Evolutionary conservation across 2,888 invertebrate genomes (phyloP).

Genomic region (Bedellia somnulentella): DNA sequence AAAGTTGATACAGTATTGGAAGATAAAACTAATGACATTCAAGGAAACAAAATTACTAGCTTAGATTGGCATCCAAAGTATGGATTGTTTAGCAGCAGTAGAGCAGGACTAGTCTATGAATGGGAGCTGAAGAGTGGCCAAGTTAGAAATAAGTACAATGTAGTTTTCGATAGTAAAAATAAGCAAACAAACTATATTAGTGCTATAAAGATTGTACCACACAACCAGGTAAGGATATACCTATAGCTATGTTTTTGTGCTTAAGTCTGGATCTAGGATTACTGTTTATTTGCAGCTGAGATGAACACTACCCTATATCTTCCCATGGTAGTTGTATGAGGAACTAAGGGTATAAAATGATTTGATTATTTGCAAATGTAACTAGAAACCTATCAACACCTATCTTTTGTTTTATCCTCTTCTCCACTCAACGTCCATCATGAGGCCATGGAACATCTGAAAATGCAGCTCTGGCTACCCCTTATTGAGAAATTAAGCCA

Average conservation of each 20-base stretch:
- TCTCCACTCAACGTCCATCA: no score
- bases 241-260: background rate
- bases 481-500: no score
- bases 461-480: no score
- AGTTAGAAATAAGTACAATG: slow-evolving; percentile 50
- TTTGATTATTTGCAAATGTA: no score
- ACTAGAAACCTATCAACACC: no score
- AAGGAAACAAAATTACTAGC: slow-evolving; percentile 30
- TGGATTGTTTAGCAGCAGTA: slow-evolving; percentile 55
- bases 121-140: slow-evolving; percentile 55
- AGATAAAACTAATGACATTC: slow-evolving; percentile 36
- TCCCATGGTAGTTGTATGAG: no score
- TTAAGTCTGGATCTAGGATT: background rate
- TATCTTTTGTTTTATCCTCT: no score
- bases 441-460: no score
- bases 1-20: slow-evolving; percentile 62
- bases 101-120: slow-evolving; percentile 52
- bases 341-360: no score
- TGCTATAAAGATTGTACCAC: slow-evolving; percentile 63
- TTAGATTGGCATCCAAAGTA: slow-evolving; percentile 61
- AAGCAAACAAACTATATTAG: slow-evolving; percentile 55
- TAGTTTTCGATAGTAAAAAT: slow-evolving; percentile 67
- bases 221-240: slow-evolving; percentile 32
- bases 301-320: no score
- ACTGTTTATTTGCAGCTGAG: no score